These are phyloP conservation scores for Cepaea nemoralis DNA, from an alignment of 1,140 invertebrate genomes.

Conservation along the genomic window DNA sequence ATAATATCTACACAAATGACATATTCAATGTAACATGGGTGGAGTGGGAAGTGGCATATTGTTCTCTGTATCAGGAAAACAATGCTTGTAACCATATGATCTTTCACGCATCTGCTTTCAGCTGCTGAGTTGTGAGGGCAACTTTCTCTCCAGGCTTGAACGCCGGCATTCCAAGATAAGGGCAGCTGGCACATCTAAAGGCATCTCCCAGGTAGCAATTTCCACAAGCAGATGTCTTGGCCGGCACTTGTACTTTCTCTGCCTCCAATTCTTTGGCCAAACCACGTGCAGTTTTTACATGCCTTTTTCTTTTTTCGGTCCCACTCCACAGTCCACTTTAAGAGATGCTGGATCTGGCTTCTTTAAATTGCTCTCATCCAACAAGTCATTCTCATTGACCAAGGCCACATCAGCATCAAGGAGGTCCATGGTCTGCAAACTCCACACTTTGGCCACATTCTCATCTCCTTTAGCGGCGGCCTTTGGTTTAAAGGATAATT, in stretches of 20 bases:
- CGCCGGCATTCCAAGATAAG: conserved; percentile 97
- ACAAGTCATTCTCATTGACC: conserved; percentile 87
- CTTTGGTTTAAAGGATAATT: conserved; percentile 72
- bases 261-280: conserved; percentile 89
- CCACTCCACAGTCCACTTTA: conserved; percentile 83
- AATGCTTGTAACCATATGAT: no score
- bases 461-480: conserved; percentile 48
- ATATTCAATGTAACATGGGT: no score
- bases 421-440: conserved; percentile 75
- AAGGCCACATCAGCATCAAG: conserved; percentile 82
- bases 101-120: conserved; percentile 78
- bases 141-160: conserved; percentile 99
- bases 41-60: no score
- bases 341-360: conserved; percentile 86
- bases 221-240: conserved; percentile 92
- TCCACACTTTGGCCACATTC: conserved; percentile 77
- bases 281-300: conserved; percentile 97
- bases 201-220: conserved; percentile 99
- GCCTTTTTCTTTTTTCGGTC: conserved; percentile 91
- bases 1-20: no score
- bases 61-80: no score
- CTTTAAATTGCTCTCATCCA: conserved; percentile 89
- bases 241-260: conserved; percentile 72
- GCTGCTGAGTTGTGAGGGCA: conserved; percentile 78
- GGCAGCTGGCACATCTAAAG: conserved; percentile 96